These are phyloP conservation scores for Cerastis leucographa DNA, from an alignment of 2,888 invertebrate species.

Conservation along the genomic window DNA sequence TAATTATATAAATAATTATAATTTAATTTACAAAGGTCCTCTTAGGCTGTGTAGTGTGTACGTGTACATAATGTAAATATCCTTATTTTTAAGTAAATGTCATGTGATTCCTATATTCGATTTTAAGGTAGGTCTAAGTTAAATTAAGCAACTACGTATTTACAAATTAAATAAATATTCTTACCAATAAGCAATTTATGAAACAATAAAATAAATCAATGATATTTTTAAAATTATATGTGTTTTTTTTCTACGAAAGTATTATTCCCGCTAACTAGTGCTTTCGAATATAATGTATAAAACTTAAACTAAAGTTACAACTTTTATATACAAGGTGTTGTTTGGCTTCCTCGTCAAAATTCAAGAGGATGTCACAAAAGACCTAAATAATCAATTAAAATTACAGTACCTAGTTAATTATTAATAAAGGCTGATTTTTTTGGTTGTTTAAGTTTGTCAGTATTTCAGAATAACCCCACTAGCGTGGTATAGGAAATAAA, in stretches of 20 bases:
- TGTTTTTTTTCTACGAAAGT: neutral
- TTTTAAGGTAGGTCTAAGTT: slow-evolving; percentile 36
- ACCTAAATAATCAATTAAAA: too few species aligned
- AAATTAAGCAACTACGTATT: slow-evolving; percentile 30
- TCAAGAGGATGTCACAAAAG: too few species aligned
- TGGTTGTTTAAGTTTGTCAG: too few species aligned
- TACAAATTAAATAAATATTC: slow-evolving; percentile 40
- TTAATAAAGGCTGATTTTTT: too few species aligned
- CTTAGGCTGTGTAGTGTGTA: slow-evolving; percentile 81
- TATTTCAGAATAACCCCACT: too few species aligned
- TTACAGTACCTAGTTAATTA: too few species aligned
- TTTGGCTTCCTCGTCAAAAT: too few species aligned
- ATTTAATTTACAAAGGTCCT: slow-evolving; percentile 81
- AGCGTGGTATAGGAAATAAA: too few species aligned
- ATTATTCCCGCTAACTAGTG: neutral
- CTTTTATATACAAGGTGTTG: too few species aligned
- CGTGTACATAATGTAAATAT: slow-evolving; percentile 86
- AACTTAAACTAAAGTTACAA: too few species aligned
- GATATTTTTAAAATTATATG: neutral
- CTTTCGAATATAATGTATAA: neutral
- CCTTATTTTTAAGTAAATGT: slow-evolving; percentile 70
- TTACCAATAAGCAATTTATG: slow-evolving; percentile 25
- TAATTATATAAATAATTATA: slow-evolving; percentile 51
- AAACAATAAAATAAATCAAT: slow-evolving; percentile 27
- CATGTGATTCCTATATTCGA: slow-evolving; percentile 67